Evolutionary conservation across 2,888 invertebrate genomes (phyloP).

Genomic region (Microctonus aethiopoides): DNA sequence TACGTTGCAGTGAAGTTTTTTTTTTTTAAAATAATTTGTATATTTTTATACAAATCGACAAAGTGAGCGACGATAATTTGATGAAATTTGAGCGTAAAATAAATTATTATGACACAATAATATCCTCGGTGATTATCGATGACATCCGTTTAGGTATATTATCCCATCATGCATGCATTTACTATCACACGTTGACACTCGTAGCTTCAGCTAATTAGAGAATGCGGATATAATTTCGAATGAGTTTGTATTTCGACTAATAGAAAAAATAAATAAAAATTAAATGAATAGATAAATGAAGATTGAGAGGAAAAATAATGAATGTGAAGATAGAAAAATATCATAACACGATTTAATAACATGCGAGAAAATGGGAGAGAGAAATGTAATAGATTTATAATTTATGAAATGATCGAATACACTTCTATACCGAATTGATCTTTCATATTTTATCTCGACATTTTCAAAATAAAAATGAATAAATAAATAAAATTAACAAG

Average conservation of each 20-base stretch:
- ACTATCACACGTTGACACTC: constrained; percentile 26
- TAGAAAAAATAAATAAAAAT: constrained; percentile 3
- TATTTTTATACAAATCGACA: constrained; percentile 54
- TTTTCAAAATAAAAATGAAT: background rate
- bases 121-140: constrained; percentile 42
- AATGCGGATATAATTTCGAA: constrained; percentile 21
- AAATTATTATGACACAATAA: constrained; percentile 30
- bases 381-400: background rate
- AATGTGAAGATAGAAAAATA: background rate
- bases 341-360: background rate
- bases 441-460: constrained; percentile 34
- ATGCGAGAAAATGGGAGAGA: constrained; percentile 22
- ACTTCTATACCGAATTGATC: constrained; percentile 25
- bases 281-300: background rate
- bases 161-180: constrained; percentile 30
- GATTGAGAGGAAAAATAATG: background rate
- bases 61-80: constrained; percentile 36
- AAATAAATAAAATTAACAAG: background rate
- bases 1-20: constrained; percentile 47
- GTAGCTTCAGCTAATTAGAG: constrained; percentile 26
- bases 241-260: constrained; percentile 14
- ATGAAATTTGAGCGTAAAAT: constrained; percentile 37
- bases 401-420: constrained; percentile 16
- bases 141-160: constrained; percentile 38
- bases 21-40: constrained; percentile 54